A percentile compares a stretch with the other conserved stretches of the same genome.
These are phyloP conservation scores for Apeira syringaria DNA, from an alignment of 2,888 invertebrate species.

Conservation along the genomic window DNA sequence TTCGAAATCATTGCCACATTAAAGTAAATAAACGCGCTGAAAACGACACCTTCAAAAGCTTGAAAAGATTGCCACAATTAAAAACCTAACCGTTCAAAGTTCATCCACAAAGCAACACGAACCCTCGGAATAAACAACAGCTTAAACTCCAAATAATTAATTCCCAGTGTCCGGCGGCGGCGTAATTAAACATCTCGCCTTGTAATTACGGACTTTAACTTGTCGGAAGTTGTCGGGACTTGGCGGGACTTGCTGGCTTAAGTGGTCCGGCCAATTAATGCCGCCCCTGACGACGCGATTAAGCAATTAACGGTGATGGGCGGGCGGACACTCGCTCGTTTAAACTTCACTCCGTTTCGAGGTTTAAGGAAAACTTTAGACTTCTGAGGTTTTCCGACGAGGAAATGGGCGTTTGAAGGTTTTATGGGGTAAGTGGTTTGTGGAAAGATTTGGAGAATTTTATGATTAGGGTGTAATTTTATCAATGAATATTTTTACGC, in stretches of 20 bases:
- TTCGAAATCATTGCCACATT: no score
- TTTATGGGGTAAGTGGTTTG: conserved; percentile 36
- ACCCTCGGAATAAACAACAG: conserved; percentile 48
- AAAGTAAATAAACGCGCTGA: no score
- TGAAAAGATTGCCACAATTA: conserved; percentile 16
- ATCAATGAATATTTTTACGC: conserved; percentile 28
- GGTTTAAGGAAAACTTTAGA: conserved; percentile 60
- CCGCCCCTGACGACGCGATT: conserved; percentile 72
- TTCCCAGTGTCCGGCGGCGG: conserved; percentile 64
- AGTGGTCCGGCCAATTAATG: conserved; percentile 79
- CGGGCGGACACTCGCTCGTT: conserved; percentile 72
- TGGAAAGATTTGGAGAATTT: conserved; percentile 34
- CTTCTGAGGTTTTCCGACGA: conserved; percentile 41
- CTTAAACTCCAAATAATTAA: conserved; percentile 67
- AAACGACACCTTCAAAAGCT: conserved; percentile 4
- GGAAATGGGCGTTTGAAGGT: conserved; percentile 41
- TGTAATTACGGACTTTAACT: conserved; percentile 76
- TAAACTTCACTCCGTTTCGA: conserved; percentile 37
- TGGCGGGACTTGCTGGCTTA: conserved; percentile 63
- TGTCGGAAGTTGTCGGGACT: conserved; percentile 63
- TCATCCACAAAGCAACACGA: conserved; percentile 47
- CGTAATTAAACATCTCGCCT: conserved; percentile 81
- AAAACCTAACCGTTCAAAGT: conserved; percentile 34
- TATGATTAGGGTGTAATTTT: conserved; percentile 23
- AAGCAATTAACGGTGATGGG: conserved; percentile 80